These are phyloP conservation scores for Dromiciops gliroides DNA, from an alignment of 2,113 vertebrate genomes.

Conservation along the genomic window DNA sequence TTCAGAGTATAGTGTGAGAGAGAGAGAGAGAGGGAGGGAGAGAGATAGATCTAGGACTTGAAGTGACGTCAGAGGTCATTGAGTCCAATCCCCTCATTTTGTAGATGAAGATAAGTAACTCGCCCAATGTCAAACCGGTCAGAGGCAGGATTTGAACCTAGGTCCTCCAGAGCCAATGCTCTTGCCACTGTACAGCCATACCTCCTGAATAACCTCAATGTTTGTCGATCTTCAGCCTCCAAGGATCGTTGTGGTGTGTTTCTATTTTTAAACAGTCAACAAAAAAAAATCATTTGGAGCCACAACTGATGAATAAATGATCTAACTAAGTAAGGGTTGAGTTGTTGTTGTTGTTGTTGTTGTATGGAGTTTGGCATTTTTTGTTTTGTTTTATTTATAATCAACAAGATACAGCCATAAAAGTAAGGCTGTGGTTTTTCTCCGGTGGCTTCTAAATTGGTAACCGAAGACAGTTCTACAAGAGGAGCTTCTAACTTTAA, in stretches of 20 bases:
- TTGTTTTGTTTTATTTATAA: not conserved
- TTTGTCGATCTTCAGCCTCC: not conserved
- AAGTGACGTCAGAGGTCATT: not conserved
- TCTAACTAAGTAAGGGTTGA: not conserved
- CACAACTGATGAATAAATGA: not conserved
- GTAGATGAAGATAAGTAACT: not conserved
- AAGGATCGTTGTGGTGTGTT: not conserved
- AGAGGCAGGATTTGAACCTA: not conserved
- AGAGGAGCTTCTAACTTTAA: not conserved
- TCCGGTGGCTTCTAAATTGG: not conserved
- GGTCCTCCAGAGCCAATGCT: not conserved
- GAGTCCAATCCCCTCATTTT: not conserved
- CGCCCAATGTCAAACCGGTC: not conserved
- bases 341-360: not conserved
- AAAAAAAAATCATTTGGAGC: not conserved
- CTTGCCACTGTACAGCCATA: not conserved
- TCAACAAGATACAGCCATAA: not conserved
- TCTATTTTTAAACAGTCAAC: constrained; percentile 40
- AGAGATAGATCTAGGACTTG: not conserved
- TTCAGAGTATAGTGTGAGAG: not conserved
- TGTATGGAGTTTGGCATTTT: not conserved
- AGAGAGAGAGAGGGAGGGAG: not conserved
- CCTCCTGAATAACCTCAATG: not conserved
- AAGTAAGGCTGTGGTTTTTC: not conserved
- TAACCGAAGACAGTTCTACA: not conserved